Evolutionary conservation across 53 echinoderm and acorn worm species (phyloP), one percentile per base, ranked within the genome.

Genomic region (Echinarachnius parma): DNA sequence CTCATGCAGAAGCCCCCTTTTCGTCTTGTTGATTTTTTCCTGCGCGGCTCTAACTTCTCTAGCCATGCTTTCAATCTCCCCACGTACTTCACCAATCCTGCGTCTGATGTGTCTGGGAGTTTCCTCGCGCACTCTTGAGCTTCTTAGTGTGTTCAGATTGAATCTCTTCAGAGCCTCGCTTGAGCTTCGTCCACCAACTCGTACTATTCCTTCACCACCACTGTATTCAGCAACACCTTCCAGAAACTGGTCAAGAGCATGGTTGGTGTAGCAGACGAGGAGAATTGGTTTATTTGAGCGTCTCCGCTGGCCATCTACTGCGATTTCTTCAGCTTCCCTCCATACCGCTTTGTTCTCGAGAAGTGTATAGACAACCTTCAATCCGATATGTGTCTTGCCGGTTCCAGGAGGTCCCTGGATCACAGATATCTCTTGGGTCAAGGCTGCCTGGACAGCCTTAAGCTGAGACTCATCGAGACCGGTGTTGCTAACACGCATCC

Each of bases 341-440:
- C 81, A 93, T 3, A 26, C 21, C 5, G 31, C 22, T 2, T 78
- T 81, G 60, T 93, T 93, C 0, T 44, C 7, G 0, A 93, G 83
- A 35, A 93, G 80, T 13, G 85, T 85, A 53, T 89, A 54, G 10
- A 93, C 82, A 46, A 95, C 85, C 62, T 82, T 87, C 15, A 95
- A 68, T 8, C 96, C 96, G 35, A 95, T 61, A 62, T 91, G 82
- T 0, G 96, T 95, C 48, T 84, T 92, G 2, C 90, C 91, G 10
- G 96, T 91, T 34, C 93, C 93, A 24, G 93, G 93, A 13, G 96
- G 96, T 1, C 96, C 96, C 57, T 95, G 96, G 35, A 95, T 91
- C 19, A 95, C 62, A 7, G 82, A 78, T n/a, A 95, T 46, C 34
- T 95, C 90, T 48, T 84, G 78, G 16, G 81, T 86, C 9, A 95